Percentiles rank a stretch among this genome's conserved stretches.
Conservation (phyloP, 2,888 invertebrate species). For the Eupelmus urozonus region DNA sequence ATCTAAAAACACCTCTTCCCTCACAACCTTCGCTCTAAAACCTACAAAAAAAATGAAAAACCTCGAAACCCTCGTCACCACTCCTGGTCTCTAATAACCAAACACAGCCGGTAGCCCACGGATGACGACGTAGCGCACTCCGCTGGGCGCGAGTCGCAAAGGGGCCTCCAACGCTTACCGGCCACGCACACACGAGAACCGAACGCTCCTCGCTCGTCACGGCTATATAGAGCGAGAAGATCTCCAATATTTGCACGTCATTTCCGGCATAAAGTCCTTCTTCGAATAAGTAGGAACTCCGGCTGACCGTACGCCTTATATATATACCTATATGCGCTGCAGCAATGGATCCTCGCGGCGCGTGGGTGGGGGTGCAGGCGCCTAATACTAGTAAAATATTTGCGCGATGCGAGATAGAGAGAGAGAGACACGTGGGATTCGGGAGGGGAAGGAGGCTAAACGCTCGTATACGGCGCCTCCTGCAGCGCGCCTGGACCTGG, state of each 20-base stretch:
- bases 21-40: too few relatives aligned
- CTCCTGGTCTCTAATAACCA: too few relatives aligned
- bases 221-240: not conserved
- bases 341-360: not conserved
- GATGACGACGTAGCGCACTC: too few relatives aligned
- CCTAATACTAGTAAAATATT: conserved; percentile 60
- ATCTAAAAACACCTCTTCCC: too few relatives aligned
- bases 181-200: too few relatives aligned
- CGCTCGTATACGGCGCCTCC: conserved; percentile 24
- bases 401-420: conserved; percentile 50
- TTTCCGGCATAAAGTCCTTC: conserved; percentile 30
- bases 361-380: not conserved
- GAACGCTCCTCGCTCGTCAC: too few relatives aligned
- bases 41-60: too few relatives aligned
- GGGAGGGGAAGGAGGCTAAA: conserved; percentile 16
- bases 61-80: too few relatives aligned
- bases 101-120: too few relatives aligned
- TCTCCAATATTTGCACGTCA: conserved; percentile 53
- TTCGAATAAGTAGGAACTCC: conserved; percentile 24
- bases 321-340: not conserved
- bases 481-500: conserved; percentile 59
- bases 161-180: too few relatives aligned
- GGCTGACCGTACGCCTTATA: not conserved
- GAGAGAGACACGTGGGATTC: conserved; percentile 55
- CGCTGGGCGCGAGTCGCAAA: too few relatives aligned